Conservation (phyloP, 2,797 vertebrate genomes). For the Sebastes jordani region DNA sequence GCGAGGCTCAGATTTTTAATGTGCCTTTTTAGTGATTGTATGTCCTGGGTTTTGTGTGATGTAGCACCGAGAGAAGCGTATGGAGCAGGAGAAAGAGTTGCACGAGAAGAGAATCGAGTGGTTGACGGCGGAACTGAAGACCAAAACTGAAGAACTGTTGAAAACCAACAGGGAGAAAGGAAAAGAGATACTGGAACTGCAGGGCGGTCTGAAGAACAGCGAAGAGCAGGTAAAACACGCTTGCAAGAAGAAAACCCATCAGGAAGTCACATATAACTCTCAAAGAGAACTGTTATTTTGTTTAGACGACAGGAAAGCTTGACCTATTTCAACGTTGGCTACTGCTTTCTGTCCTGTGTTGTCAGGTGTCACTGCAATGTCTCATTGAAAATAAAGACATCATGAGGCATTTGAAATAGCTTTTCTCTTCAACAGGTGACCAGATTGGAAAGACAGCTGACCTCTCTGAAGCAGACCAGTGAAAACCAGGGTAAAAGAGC, state of each 20-base stretch:
- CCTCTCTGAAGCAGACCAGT: constrained; percentile 84
- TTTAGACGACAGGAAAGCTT: too few species aligned
- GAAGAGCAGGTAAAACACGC: constrained; percentile 87
- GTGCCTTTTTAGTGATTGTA: not conserved
- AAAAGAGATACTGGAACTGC: constrained; percentile 91
- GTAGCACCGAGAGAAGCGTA: constrained; percentile 91
- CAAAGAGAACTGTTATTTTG: not conserved
- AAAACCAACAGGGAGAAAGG: constrained; percentile 88
- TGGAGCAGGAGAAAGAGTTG: constrained; percentile 95
- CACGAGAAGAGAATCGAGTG: constrained; percentile 90
- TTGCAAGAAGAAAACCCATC: not conserved
- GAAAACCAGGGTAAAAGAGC: constrained; percentile 89
- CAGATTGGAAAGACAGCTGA: constrained; percentile 87
- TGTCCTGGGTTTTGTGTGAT: not conserved
- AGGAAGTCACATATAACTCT: not conserved
- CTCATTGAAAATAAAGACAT: not conserved
- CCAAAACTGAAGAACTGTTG: constrained; percentile 92
- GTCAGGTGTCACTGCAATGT: not conserved
- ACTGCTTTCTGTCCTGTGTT: not conserved
- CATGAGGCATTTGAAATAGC: not conserved
- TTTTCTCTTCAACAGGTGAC: constrained; percentile 77
- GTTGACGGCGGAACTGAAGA: constrained; percentile 89
- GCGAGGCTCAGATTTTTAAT: not conserved
- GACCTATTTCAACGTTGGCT: too few species aligned
- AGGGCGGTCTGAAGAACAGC: constrained; percentile 86